Evolutionary conservation across 2,113 vertebrate species (phyloP).

Genomic region (Calypte anna): DNA sequence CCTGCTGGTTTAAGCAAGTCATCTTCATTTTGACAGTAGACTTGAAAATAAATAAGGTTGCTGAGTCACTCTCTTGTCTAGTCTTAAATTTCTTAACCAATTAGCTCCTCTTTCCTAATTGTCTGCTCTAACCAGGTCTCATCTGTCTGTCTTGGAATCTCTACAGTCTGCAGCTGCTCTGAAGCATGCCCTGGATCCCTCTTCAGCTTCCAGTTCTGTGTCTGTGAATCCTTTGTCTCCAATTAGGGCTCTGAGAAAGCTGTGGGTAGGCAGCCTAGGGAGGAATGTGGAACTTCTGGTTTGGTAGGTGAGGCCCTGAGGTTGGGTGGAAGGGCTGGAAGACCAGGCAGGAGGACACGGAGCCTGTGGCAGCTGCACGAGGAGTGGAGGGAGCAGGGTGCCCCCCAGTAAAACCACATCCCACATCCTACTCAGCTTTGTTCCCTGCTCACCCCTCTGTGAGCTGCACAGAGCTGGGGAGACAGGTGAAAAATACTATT

Average conservation of each 20-base stretch:
- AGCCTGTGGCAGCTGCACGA: neutral
- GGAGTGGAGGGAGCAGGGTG: neutral
- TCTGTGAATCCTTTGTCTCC: neutral
- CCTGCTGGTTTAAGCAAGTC: neutral
- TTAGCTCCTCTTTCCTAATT: neutral
- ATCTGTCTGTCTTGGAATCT: neutral
- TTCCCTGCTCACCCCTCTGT: accelerated
- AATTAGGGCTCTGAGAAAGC: neutral
- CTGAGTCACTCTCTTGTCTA: neutral
- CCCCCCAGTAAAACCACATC: no score
- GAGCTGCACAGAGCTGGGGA: neutral
- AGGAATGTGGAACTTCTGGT: neutral
- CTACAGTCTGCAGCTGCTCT: no score
- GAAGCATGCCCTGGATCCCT: accelerated
- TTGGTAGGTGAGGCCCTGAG: neutral
- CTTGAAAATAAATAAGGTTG: neutral
- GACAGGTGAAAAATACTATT: neutral
- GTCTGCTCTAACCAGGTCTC: neutral
- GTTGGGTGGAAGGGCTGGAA: neutral
- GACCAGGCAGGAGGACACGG: neutral
- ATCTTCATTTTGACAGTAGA: neutral
- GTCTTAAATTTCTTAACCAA: neutral
- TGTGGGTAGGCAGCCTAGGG: neutral
- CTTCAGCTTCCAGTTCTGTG: neutral
- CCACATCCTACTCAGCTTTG: neutral